These are phyloP conservation scores for Notodonta dromedarius DNA, from an alignment of 2,888 invertebrate species.

Conservation along the genomic window DNA sequence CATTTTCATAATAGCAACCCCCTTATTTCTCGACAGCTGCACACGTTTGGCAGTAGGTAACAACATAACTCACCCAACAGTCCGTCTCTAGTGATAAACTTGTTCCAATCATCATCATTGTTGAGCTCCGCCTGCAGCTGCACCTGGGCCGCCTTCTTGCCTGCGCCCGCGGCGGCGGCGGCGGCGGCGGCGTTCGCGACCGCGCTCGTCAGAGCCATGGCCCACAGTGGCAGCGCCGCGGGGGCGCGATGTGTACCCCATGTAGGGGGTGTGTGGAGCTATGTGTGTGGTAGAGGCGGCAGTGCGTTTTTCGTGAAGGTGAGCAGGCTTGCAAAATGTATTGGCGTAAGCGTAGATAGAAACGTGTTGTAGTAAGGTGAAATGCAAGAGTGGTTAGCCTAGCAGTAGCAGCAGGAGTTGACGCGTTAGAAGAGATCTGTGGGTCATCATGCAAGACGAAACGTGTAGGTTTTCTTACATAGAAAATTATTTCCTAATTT, in stretches of 20 bases:
- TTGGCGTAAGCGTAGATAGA: too few species aligned
- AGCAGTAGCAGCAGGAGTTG: too few species aligned
- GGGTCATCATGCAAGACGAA: too few species aligned
- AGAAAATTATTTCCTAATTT: too few species aligned
- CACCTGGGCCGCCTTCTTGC: slow-evolving; percentile 90
- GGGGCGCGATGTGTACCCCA: slow-evolving; percentile 10
- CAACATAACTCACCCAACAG: slow-evolving; percentile 84
- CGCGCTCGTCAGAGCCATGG: slow-evolving; percentile 74
- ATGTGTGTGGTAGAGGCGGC: slow-evolving; percentile 4
- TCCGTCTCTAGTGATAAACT: slow-evolving; percentile 90
- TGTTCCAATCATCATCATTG: slow-evolving; percentile 93
- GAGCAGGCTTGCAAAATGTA: too few species aligned
- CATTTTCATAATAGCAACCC: too few species aligned
- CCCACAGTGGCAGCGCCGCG: slow-evolving; percentile 40
- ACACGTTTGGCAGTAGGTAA: too few species aligned
- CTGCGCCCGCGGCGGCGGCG: slow-evolving; percentile 75
- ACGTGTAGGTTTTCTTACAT: too few species aligned
- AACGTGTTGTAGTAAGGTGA: too few species aligned
- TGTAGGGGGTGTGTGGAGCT: slow-evolving; percentile 17
- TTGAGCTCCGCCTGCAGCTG: slow-evolving; percentile 92
- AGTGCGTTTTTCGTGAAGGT: neutral
- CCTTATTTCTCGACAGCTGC: too few species aligned
- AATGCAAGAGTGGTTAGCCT: too few species aligned
- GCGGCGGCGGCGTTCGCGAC: slow-evolving; percentile 71
- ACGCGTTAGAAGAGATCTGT: too few species aligned